Percentiles rank a stretch among this genome's conserved stretches.
These are phyloP conservation scores for Sebastes itinus DNA, from an alignment of 2,797 vertebrate genomes.

Conservation along the genomic window DNA sequence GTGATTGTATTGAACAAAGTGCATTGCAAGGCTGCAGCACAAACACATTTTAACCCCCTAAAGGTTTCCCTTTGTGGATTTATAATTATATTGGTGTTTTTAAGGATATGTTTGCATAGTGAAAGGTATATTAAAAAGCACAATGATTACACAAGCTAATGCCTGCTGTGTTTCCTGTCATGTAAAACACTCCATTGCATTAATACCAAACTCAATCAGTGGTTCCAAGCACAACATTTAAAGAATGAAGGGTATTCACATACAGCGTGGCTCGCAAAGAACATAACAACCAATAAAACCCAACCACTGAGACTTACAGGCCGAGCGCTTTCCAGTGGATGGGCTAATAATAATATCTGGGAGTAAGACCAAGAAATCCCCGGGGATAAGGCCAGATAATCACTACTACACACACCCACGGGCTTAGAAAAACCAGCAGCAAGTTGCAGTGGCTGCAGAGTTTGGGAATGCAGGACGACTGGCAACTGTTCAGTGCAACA, in stretches of 20 bases:
- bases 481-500: slow-evolving; percentile 49
- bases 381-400: slow-evolving; percentile 55
- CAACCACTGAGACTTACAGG: slow-evolving; percentile 51
- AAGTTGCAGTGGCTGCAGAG: slow-evolving; percentile 39
- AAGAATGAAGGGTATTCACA: slow-evolving; percentile 9
- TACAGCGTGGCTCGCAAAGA: slow-evolving; percentile 24
- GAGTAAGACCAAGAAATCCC: slow-evolving; percentile 55
- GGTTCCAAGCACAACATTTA: slow-evolving; percentile 25
- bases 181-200: slow-evolving; percentile 26
- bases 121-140: slow-evolving; percentile 36
- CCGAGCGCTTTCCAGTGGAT: slow-evolving; percentile 26
- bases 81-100: slow-evolving; percentile 29
- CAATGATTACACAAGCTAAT: slow-evolving; percentile 25
- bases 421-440: slow-evolving; percentile 13
- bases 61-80: slow-evolving; percentile 12
- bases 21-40: not conserved
- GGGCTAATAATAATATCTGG: slow-evolving; percentile 64
- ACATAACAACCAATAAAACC: slow-evolving; percentile 47
- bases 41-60: slow-evolving; percentile 14
- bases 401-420: slow-evolving; percentile 25
- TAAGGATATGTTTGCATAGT: slow-evolving; percentile 25
- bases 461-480: slow-evolving; percentile 39
- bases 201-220: slow-evolving; percentile 31
- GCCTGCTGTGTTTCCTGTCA: slow-evolving; percentile 20
- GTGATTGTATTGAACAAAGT: not conserved